Base-by-base conservation (phyloP, 2,113 vertebrate genomes). In the Megaceryle torquata region DNA sequence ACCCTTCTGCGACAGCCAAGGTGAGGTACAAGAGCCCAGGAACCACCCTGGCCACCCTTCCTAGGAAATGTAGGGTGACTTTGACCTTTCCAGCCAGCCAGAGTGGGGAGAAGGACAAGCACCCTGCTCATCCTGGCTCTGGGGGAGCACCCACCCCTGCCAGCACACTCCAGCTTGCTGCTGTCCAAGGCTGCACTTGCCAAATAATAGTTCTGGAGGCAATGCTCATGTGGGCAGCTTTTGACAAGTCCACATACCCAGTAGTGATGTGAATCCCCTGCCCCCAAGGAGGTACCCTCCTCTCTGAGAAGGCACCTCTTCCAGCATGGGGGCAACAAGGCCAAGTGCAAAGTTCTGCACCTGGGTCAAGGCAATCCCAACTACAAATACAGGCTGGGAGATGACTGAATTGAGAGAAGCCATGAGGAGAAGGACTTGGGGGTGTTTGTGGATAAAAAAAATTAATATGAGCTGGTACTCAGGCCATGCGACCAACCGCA, bases 91-190 rank as follows among this genome's bases (percentile, higher is more conserved):
- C 33, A 76, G 19, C 3, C 75, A 86, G 53, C 8, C 44, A 82
- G 24, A 37, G 15, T 0, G 0, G 29, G 29, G 10, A 71, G 33
- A 10, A 46, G 8, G 12, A 37, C 1, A 63, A 76, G 26, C 4
- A 17, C 5, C 33, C 39, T 51, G 56, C 56, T 59, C 37, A n/a
- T 72, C 35, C 33, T 5, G 2, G 11, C 76, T 9, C 44, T 5
- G 13, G 29, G 18, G 46, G 43, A 59, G 25, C 7, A 51, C 9
- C 19, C 1, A 2, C 7, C 31, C 11, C 0, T 69, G 35, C 57
- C 77, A 82, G 56, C 43, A 44, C 5, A 1, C 5, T 37, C 33
- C 44, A n/a, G 28, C 12, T 83, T 10, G 18, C 50, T 74, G 41
- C 28, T 6, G 2, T 33, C 65, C 51, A 54, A 51, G 43, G 43